Evolutionary conservation across 2,113 vertebrate genomes (phyloP).

Genomic region (Nicator chloris): DNA sequence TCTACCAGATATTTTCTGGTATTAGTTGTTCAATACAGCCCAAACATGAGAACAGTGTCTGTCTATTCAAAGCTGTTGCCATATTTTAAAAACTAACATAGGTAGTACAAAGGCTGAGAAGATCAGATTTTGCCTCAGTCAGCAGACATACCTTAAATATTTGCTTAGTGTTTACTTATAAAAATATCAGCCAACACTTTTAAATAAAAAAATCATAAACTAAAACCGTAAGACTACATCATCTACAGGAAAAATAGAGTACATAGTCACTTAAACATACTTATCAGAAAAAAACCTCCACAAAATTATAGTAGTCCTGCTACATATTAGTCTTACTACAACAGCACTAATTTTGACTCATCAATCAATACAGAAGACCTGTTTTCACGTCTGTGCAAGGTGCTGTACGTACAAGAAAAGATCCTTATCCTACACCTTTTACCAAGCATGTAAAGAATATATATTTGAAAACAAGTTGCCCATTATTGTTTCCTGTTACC

Average conservation of each 20-base stretch:
- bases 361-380: not conserved
- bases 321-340: not conserved
- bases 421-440: not conserved
- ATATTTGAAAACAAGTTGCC: not conserved
- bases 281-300: not conserved
- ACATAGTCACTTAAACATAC: not conserved
- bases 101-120: not conserved
- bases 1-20: not conserved
- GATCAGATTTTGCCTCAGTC: not conserved
- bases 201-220: not conserved
- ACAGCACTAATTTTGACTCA: not conserved
- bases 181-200: not conserved
- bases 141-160: not conserved
- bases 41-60: not conserved
- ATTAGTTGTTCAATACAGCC: not conserved
- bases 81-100: not conserved
- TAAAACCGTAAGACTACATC: not conserved
- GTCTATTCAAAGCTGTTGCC: not conserved
- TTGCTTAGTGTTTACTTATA: not conserved
- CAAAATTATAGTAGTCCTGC: not conserved
- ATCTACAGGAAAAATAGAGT: not conserved
- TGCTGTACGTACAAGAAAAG: not conserved
- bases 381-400: not conserved
- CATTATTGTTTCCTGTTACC: not conserved
- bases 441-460: not conserved